Evolutionary conservation across 2,888 invertebrate genomes (phyloP), one percentile per base, ranked within the genome.

Genomic region (Carpatolechia fugitivella): DNA sequence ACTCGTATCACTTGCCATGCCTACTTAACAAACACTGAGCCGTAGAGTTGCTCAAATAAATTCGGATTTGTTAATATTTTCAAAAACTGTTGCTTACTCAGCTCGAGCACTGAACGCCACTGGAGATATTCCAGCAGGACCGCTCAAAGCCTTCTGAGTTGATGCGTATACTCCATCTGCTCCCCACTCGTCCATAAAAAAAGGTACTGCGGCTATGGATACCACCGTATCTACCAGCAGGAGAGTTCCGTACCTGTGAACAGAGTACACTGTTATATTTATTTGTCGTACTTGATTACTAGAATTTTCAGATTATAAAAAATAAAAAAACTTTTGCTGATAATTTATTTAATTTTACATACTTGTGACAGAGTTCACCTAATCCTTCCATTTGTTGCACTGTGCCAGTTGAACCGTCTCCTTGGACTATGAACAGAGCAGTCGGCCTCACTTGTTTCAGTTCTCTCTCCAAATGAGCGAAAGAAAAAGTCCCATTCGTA

Each of bases 371-470:
- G 20, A 97, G 80, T 7, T 93, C 91, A 1, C 97, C 97, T 20
- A 98, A 84, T 0, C 95, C 95, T 56, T 93, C 91, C 16, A 98
- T 73, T 2, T 94, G 93, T 76, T 98, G 98, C 55, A 94, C 86
- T 11, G 96, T 93, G 0, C 97, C 97, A 0, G 96, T 95, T 0
- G 97, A 96, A 0, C 96, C 96, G 77, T 98, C 98, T 0, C 96
- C 97, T 65, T 98, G 97, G 0, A 95, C 93, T 16, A 97, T 87
- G 74, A 97, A 98, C 50, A 97, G 88, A 0, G 95, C 91, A 6
- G 91, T 84, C 0, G 98, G 98, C 54, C 90, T 91, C 61, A 93
- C 82, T 54, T 89, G 88, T 59, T 87, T 82, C 50, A 97, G 76
- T n/a, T 92, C 93, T 47, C 85, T 78, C 74, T 95, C 93, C 33